Conservation (phyloP, 2,888 invertebrate species). For the Plebejus anna region DNA sequence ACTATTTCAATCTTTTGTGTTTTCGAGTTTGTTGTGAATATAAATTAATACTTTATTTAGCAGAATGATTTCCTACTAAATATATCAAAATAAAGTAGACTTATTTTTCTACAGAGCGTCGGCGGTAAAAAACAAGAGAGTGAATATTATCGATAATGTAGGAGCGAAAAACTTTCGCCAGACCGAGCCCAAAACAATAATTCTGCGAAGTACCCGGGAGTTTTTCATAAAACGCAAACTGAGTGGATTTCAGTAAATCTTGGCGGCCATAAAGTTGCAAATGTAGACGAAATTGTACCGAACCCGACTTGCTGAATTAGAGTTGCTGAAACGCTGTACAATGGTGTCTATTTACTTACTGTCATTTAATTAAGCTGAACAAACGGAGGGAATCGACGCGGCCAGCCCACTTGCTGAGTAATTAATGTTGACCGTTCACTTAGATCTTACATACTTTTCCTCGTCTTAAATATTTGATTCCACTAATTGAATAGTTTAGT, state of each 20-base stretch:
- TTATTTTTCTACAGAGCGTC: neutral
- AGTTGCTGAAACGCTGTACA: conserved; percentile 2
- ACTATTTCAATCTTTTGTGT: neutral
- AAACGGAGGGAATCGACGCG: conserved; percentile 46
- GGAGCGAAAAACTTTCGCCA: neutral
- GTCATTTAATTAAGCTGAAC: conserved; percentile 68
- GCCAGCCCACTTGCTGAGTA: conserved; percentile 40
- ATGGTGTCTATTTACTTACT: conserved; percentile 56
- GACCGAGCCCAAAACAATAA: conserved; percentile 13
- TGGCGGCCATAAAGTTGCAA: conserved; percentile 18
- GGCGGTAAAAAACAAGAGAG: neutral
- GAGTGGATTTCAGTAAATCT: neutral
- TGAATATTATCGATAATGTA: neutral
- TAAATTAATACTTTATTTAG: neutral
- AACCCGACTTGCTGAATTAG: conserved; percentile 44
- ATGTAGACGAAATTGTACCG: neutral
- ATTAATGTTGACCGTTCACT: conserved; percentile 61
- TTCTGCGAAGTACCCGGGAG: neutral
- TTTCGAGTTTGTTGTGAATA: neutral
- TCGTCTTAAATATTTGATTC: neutral
- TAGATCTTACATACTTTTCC: neutral
- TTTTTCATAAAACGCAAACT: conserved; percentile 20
- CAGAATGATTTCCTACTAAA: no score
- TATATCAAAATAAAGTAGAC: no score
- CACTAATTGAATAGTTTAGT: conserved; percentile 37